A percentile compares a stretch with the other conserved stretches of the same genome.
These are phyloP conservation scores for Plagodis pulveraria DNA, from an alignment of 2,888 invertebrate species.

Conservation along the genomic window DNA sequence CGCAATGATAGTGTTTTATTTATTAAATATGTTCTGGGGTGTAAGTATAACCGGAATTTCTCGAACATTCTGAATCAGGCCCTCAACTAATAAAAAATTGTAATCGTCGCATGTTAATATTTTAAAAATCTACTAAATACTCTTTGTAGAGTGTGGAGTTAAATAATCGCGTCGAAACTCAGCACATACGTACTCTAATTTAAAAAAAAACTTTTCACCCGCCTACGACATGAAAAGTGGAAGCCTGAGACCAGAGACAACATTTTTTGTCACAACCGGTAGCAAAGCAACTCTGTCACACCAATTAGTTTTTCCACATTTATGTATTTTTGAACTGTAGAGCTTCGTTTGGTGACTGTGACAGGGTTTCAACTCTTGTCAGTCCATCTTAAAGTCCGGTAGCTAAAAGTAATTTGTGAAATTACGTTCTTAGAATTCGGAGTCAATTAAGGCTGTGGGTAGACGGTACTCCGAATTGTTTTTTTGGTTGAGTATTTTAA, in stretches of 20 bases:
- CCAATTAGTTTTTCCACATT: conserved; percentile 27
- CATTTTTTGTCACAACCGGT: conserved; percentile 64
- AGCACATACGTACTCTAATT: neutral
- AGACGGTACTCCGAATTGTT: conserved; percentile 40
- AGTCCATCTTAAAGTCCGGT: conserved; percentile 78
- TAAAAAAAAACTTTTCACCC: conserved; percentile 53
- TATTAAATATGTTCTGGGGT: no score
- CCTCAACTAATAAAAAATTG: no score
- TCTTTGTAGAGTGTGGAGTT: no score
- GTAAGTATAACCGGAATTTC: no score
- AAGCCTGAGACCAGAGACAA: conserved; percentile 46
- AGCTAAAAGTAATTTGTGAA: conserved; percentile 85
- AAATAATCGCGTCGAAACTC: neutral
- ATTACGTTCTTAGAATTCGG: conserved; percentile 83
- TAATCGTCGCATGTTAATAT: no score
- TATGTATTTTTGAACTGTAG: neutral
- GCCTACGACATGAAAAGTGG: conserved; percentile 56
- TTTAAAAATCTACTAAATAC: no score
- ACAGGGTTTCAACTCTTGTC: conserved; percentile 59
- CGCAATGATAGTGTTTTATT: no score
- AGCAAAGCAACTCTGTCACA: conserved; percentile 59
- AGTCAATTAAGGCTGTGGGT: conserved; percentile 69
- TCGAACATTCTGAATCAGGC: no score
- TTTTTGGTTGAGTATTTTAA: conserved; percentile 34
- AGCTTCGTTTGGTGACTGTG: conserved; percentile 20